phyloP scores from a whole-genome alignment of 1,140 invertebrate genomes.

The Platorchestia sp. region DNA sequence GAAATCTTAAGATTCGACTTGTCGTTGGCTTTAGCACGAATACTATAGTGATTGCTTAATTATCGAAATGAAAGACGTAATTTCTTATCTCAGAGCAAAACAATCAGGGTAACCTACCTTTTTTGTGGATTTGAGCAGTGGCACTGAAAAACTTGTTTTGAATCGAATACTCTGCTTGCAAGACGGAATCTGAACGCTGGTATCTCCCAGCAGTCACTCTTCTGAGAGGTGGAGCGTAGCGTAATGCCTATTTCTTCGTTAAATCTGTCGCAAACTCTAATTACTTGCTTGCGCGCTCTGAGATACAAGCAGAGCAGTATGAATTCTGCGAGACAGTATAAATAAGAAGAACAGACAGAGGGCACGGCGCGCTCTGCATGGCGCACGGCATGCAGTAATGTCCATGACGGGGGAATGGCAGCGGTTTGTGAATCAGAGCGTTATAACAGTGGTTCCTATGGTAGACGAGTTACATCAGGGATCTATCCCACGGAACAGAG shows the following conservation, averaged over 20 bases:
- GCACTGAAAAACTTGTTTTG: not conserved
- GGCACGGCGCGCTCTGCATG: too few species aligned
- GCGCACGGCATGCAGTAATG: too few species aligned
- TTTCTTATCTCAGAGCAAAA: not conserved
- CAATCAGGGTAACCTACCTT: not conserved
- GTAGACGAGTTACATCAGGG: not conserved
- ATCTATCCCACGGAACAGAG: not conserved
- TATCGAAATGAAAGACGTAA: not conserved
- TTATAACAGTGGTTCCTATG: not conserved
- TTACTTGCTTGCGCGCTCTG: not conserved
- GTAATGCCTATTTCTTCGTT: not conserved
- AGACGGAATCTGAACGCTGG: not conserved
- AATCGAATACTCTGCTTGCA: not conserved
- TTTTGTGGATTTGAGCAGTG: not conserved
- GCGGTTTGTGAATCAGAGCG: not conserved
- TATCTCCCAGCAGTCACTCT: not conserved
- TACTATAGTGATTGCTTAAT: not conserved
- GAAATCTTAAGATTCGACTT: not conserved
- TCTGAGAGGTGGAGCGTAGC: not conserved
- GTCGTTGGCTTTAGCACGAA: not conserved
- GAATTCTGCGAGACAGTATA: not conserved
- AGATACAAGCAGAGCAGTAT: not conserved
- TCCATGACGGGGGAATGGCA: too few species aligned
- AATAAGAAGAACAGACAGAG: not conserved
- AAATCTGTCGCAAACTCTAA: not conserved